phyloP scores from a whole-genome alignment of 2,113 vertebrate genomes.

The Spea multiplicata region DNA sequence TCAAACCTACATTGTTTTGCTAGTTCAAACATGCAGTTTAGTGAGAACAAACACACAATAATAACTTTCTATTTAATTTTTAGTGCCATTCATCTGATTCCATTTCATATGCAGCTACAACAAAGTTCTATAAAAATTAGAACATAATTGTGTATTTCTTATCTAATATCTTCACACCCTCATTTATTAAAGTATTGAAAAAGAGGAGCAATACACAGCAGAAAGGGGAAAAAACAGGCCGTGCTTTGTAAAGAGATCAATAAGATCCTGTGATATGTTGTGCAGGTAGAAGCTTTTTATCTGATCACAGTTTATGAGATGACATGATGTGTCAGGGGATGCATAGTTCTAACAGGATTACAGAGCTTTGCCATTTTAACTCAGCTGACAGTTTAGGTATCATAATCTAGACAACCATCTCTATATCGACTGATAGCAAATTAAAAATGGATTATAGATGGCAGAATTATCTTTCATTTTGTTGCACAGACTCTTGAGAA shows the following conservation, averaged over 20 bases:
- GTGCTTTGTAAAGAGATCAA: conserved; percentile 39
- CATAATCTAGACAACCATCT: conserved; percentile 7
- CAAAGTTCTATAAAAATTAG: too few species aligned
- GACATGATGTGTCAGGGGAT: conserved; percentile 45
- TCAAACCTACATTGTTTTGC: too few species aligned
- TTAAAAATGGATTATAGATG: conserved; percentile 3
- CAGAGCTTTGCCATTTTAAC: conserved; percentile 30
- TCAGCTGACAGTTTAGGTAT: conserved; percentile 27
- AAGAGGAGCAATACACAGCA: too few species aligned
- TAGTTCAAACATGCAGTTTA: too few species aligned
- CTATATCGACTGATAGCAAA: conserved; percentile 16
- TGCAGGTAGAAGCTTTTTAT: conserved; percentile 40
- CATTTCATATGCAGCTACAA: too few species aligned
- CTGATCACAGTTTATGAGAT: conserved; percentile 38
- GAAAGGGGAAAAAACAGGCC: conserved; percentile 4
- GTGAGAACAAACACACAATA: too few species aligned
- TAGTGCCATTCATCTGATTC: too few species aligned
- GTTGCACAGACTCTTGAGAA: too few species aligned
- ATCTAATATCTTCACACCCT: too few species aligned
- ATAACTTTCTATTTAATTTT: too few species aligned
- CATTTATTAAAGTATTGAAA: too few species aligned
- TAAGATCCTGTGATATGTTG: conserved; percentile 25
- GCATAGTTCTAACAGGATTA: conserved; percentile 40
- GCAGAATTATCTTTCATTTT: background rate
- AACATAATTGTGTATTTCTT: too few species aligned